A percentile compares a stretch with the other conserved stretches of the same genome.
phyloP scores from a whole-genome alignment of 2,797 vertebrate genomes.

The Melanotaenia boesemani region DNA sequence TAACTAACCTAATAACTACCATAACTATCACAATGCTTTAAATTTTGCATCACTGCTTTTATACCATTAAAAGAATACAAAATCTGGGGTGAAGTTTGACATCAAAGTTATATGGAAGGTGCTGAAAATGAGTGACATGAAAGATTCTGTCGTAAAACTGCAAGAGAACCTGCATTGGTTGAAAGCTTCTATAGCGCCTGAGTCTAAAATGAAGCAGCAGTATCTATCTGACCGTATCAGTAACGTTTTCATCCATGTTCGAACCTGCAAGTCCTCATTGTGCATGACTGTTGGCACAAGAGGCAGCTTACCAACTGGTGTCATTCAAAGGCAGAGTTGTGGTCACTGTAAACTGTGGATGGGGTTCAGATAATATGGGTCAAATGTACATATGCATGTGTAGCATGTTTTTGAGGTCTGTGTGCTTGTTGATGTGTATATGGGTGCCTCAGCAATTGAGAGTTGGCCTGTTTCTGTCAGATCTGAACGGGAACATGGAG shows the following conservation, averaged over 20 bases:
- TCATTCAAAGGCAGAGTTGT: not conserved
- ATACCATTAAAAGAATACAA: not conserved
- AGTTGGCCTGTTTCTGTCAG: conserved; percentile 74
- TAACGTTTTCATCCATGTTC: conserved; percentile 13
- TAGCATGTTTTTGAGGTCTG: not conserved
- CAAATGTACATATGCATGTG: conserved; percentile 12
- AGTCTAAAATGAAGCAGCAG: conserved; percentile 24
- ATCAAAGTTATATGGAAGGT: not conserved
- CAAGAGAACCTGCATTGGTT: conserved; percentile 4
- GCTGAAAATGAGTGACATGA: not conserved
- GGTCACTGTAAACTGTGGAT: conserved; percentile 15
- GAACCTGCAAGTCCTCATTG: conserved; percentile 23
- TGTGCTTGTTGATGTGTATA: not conserved
- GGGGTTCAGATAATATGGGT: conserved; percentile 19
- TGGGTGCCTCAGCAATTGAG: conserved; percentile 74
- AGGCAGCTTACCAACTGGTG: conserved; percentile 45
- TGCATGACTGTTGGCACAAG: conserved; percentile 1
- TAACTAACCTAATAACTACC: not conserved
- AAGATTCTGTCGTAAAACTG: not conserved
- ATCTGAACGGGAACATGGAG: conserved; percentile 70
- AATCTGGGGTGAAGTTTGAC: not conserved
- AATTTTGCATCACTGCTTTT: not conserved
- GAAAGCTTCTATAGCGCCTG: conserved; percentile 11
- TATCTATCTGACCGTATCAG: not conserved
- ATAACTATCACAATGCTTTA: not conserved